Base-by-base conservation (phyloP, 2,113 vertebrate genomes). In the Cinclus cinclus region DNA sequence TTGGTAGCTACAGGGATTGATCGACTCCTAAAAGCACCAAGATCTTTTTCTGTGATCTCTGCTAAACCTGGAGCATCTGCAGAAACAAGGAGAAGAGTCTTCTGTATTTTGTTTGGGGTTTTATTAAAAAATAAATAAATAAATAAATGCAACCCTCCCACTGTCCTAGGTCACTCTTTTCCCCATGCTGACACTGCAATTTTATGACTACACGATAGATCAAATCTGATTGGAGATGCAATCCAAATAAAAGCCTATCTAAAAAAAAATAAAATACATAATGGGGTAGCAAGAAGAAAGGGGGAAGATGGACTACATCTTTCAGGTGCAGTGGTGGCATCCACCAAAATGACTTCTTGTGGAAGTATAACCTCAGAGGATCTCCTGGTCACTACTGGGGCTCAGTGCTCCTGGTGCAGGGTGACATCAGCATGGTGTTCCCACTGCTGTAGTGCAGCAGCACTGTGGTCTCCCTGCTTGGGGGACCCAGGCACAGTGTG, bases 31-130 rank as follows among this genome's bases (percentile, higher is more conserved):
- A 99, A 99, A 47, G 98, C 90, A 37, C 97, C 95, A 1, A 98
- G 92, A 25, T 98, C 98, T 70, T 97, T 96, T 30, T 56, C 95
- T 19, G 98, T 97, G 81, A 96, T 94, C 8, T 97, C 98, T 62
- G 96, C 96, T 63, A 99, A 97, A 80, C 97, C 96, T 47, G 99
- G 99, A 87, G 99, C 98, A 91, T 98, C 99, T 99, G 89, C 55
- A 95, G 78, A 59, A 97, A 96, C 74, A 74, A 91, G 65, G 70
- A 92, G 47, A 79, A 79, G 31, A 28, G 8, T 28, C 30, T 69
- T 83, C 50, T 77, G 6, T 77, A 58, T 78, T 89, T 88, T 69
- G 28, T 65, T 83, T 71, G 46, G 4, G 3, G 30, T 39, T 88
- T 83, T 81, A 63, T 2, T 12, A 23, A 73, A 73, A 64, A 12